A percentile compares a stretch with the other conserved stretches of the same genome.
Evolutionary conservation across 2,797 vertebrate genomes (phyloP).

Genomic region (Acanthornis magna): DNA sequence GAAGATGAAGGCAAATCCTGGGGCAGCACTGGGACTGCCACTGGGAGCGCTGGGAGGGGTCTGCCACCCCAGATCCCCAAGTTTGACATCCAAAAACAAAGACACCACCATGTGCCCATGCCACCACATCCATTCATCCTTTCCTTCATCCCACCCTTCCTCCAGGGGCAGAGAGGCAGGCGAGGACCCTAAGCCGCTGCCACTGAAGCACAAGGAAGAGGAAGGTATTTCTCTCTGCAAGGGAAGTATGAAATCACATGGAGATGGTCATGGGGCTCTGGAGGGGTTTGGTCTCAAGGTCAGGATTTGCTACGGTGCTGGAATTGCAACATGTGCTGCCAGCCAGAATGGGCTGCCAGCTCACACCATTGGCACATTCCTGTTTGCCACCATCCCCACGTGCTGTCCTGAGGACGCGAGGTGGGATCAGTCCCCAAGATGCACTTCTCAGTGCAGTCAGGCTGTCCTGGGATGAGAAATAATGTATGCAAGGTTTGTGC

Average conservation of each 20-base stretch:
- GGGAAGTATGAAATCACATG: rapidly evolving
- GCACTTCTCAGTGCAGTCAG: rapidly evolving
- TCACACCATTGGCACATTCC: rapidly evolving
- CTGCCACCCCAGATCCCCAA: rapidly evolving
- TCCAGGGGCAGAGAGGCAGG: rapidly evolving
- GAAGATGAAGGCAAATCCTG: rapidly evolving
- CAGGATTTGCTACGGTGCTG: neutral
- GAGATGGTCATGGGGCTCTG: neutral
- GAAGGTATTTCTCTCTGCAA: neutral
- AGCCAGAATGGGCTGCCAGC: neutral
- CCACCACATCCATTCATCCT: rapidly evolving
- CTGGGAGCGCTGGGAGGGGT: neutral
- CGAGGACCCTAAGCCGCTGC: rapidly evolving
- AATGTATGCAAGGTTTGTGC: rapidly evolving
- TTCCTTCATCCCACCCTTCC: too few species aligned
- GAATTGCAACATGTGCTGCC: neutral
- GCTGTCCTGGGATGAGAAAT: neutral
- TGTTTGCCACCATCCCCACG: rapidly evolving
- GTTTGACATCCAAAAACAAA: rapidly evolving
- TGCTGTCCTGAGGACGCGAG: rapidly evolving
- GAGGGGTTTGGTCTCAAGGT: neutral
- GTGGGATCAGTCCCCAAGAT: rapidly evolving
- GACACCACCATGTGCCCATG: rapidly evolving
- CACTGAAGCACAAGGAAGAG: neutral
- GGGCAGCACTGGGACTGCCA: rapidly evolving